Conservation (phyloP, 2,797 vertebrate species). For the Erethizon dorsatum region DNA sequence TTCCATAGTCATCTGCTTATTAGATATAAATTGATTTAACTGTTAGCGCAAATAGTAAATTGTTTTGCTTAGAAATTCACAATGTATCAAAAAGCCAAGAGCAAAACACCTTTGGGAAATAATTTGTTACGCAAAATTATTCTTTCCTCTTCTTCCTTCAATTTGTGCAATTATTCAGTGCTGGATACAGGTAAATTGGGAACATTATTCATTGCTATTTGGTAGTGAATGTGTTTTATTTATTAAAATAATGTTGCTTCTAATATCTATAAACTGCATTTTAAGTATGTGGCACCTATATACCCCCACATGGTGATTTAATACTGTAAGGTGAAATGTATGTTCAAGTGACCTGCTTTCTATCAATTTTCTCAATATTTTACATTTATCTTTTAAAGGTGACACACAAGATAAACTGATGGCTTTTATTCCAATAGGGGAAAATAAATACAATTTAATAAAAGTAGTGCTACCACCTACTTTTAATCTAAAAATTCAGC, state of each 20-base stretch:
- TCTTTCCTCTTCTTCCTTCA: background rate
- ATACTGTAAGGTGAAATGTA: background rate
- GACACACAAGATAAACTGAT: background rate
- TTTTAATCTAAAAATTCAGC: background rate
- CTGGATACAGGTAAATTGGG: background rate
- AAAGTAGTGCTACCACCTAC: constrained; percentile 1
- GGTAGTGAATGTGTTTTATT: constrained; percentile 8
- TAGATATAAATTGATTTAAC: constrained; percentile 20
- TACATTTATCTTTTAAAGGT: constrained; percentile 27
- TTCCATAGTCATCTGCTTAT: background rate
- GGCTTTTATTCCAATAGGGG: background rate
- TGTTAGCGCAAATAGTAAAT: constrained; percentile 46
- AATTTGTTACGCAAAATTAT: constrained; percentile 41
- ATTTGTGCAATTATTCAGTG: background rate
- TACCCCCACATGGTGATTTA: background rate
- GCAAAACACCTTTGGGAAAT: constrained; percentile 34
- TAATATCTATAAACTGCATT: background rate
- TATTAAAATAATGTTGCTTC: constrained; percentile 12
- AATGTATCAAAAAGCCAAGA: background rate
- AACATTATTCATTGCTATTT: background rate
- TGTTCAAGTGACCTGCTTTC: background rate
- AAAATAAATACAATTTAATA: background rate
- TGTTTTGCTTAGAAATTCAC: constrained; percentile 5
- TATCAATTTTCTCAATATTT: background rate
- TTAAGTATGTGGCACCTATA: background rate